Base-by-base conservation (phyloP, 2,113 vertebrate genomes). In the Percina caprodes region DNA sequence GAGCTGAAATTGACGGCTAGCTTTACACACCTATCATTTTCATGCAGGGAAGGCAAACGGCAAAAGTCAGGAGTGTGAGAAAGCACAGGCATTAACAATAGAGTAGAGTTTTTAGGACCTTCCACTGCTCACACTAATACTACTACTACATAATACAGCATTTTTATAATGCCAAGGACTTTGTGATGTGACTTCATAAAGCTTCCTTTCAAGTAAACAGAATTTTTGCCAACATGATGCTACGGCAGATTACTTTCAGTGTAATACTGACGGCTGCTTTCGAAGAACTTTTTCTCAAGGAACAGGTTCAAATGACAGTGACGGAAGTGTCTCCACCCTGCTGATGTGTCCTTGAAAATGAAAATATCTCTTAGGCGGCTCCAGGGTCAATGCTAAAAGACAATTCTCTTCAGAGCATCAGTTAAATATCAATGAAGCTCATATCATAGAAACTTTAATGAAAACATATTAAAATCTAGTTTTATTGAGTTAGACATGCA, bases 91-190 rank as follows among this genome's bases (percentile, higher is more conserved):
- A 30, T 12, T 10, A 82, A 83, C 63, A 81, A 73, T 60, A 63
- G 51, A 49, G 61, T 35, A 67, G 67, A 63, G 78, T 69, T 69
- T 59, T 87, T 14, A 51, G 59, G 62, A 60, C 30, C 52, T 16
- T 1, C 71, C 65, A 61, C 66, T 77, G 49, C 71, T 86, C 39
- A 51, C 21, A 30, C 30, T 30, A 30, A 3, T 30, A 30, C 30
- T 30, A 30, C 3, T 30, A 30, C 30, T 30, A 30, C 30, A 30
- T 30, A 30, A 30, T 30, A 30, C 80, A 18, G 67, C 52, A 39
- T 85, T 86, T 95, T 93, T 93, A 93, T 65, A 89, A 87, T 59
- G 74, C 84, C 86, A 76, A 87, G 51, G 70, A 79, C 84, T 89
- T 89, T 85, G 89, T 85, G 73, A 86, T 80, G 39, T 1, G 51